A percentile compares a stretch with the other conserved stretches of the same genome.
phyloP scores from a whole-genome alignment of 2,113 vertebrate species.

The Nothobranchius kuhntae region DNA sequence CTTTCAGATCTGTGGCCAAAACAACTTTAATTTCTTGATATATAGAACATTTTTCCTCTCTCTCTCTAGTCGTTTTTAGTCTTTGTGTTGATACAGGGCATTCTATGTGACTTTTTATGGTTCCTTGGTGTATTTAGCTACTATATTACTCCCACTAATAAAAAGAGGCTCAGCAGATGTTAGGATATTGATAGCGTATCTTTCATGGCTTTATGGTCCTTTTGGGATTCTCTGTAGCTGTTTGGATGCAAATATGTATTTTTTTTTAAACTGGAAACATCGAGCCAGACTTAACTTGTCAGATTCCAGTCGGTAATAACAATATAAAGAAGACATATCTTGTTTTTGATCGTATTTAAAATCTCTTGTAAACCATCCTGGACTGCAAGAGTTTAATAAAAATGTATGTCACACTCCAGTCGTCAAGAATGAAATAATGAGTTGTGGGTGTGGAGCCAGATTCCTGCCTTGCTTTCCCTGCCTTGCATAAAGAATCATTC shows the following conservation, averaged over 20 bases:
- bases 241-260: slow-evolving; percentile 38
- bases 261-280: slow-evolving; percentile 29
- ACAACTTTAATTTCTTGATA: background rate
- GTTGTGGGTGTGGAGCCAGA: slow-evolving; percentile 49
- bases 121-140: slow-evolving; percentile 41
- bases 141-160: slow-evolving; percentile 54
- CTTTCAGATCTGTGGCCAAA: too few relatives aligned
- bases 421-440: slow-evolving; percentile 63
- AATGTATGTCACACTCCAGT: slow-evolving; percentile 48
- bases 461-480: slow-evolving; percentile 47
- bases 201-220: slow-evolving; percentile 57
- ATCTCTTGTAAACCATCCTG: slow-evolving; percentile 16
- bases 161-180: slow-evolving; percentile 65
- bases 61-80: slow-evolving; percentile 17
- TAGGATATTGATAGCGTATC: slow-evolving; percentile 57
- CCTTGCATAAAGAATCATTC: slow-evolving; percentile 63
- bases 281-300: slow-evolving; percentile 27
- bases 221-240: slow-evolving; percentile 53
- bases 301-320: slow-evolving; percentile 29
- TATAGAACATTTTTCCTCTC: background rate
- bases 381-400: slow-evolving; percentile 45
- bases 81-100: slow-evolving; percentile 17
- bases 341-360: slow-evolving; percentile 41
- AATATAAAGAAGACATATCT: slow-evolving; percentile 35
- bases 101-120: slow-evolving; percentile 23